phyloP scores from a whole-genome alignment of 23 tunicate species.

The Ascidia mentula region DNA sequence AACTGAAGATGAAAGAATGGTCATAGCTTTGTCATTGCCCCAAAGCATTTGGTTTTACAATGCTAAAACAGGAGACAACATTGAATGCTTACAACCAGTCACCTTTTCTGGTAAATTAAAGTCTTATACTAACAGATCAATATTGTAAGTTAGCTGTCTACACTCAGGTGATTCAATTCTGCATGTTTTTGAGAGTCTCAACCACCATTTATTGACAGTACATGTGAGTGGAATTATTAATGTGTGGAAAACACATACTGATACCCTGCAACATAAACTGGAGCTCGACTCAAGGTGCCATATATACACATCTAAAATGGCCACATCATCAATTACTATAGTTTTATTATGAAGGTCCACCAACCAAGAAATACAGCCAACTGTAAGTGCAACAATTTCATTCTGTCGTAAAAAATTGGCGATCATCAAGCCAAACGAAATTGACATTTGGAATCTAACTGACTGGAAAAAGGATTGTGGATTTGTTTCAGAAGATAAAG shows the following conservation, averaged over 20 bases:
- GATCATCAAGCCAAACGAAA: conserved; percentile 24
- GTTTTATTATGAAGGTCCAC: background rate
- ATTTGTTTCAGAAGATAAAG: conserved; percentile 6
- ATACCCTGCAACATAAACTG: background rate
- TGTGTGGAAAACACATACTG: conserved; percentile 23
- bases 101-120: background rate
- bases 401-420: background rate
- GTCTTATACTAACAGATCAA: background rate
- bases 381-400: conserved; percentile 18
- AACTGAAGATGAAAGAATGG: background rate
- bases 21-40: conserved; percentile 1
- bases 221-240: conserved; percentile 32
- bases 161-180: conserved; percentile 7
- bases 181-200: conserved; percentile 18
- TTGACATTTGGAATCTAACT: conserved; percentile 32
- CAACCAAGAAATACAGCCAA: background rate
- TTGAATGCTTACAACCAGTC: background rate
- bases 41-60: background rate
- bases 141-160: background rate
- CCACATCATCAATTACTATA: background rate
- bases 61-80: background rate
- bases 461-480: conserved; percentile 28
- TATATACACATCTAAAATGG: background rate
- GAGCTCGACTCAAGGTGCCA: conserved; percentile 45
- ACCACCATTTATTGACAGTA: conserved; percentile 12